Evolutionary conservation across 2,797 vertebrate genomes (phyloP).

Genomic region (Numenius phaeopus): DNA sequence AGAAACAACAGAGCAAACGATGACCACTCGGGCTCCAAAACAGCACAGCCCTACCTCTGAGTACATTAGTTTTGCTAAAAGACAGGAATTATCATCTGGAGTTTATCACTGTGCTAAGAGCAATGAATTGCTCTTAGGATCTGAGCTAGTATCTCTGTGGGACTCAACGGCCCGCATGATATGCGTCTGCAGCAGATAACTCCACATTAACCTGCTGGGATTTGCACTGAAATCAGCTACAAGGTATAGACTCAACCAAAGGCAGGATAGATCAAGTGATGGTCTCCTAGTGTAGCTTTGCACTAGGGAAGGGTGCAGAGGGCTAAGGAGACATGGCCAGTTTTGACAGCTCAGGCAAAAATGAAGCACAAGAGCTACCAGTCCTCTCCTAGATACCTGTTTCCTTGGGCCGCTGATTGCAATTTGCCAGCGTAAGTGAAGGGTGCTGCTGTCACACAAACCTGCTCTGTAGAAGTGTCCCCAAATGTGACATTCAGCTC

Average conservation of each 20-base stretch:
- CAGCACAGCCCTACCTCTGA: neutral
- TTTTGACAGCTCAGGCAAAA: neutral
- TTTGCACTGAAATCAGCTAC: neutral
- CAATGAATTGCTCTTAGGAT: neutral
- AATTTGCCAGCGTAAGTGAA: neutral
- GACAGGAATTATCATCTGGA: neutral
- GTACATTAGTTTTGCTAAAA: neutral
- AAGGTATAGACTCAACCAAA: neutral
- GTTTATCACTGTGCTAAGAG: neutral
- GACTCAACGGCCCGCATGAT: neutral
- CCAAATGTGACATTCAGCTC: neutral
- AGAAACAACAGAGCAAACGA: neutral
- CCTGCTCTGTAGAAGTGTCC: neutral
- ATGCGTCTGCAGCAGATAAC: neutral
- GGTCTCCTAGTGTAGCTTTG: neutral
- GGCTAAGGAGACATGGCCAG: neutral
- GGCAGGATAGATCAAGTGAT: rapidly evolving
- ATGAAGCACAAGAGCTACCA: neutral
- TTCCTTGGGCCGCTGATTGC: neutral
- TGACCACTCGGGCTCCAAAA: neutral
- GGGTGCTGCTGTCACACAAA: neutral
- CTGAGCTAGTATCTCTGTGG: neutral
- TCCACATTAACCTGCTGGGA: neutral
- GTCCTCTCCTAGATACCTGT: neutral
- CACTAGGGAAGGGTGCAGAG: neutral